Conservation (phyloP, 2,113 vertebrate species). For the Lasiurus borealis region DNA sequence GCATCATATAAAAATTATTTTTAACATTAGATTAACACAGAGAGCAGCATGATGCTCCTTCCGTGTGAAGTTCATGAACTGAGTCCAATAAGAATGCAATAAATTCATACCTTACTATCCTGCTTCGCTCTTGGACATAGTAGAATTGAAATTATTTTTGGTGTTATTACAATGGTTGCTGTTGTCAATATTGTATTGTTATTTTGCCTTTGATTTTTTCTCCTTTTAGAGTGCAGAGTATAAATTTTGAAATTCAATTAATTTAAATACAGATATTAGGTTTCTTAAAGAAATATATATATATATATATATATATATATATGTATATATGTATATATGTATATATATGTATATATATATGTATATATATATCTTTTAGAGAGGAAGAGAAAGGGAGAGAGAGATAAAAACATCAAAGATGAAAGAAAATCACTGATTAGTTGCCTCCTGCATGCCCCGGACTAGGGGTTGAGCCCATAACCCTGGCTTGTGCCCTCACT, state of each 20-base stretch:
- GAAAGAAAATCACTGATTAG: too few species aligned
- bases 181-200: not conserved
- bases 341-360: too few species aligned
- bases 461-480: too few species aligned
- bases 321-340: too few species aligned
- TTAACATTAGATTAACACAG: not conserved
- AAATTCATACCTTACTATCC: not conserved
- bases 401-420: too few species aligned
- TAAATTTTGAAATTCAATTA: not conserved
- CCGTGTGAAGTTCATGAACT: not conserved
- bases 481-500: too few species aligned
- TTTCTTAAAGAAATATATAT: not conserved
- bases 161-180: not conserved
- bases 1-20: not conserved
- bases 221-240: not conserved
- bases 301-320: too few species aligned
- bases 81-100: accelerated
- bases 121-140: not conserved
- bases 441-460: too few species aligned
- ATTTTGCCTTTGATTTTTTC: not conserved
- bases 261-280: not conserved
- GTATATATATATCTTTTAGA: too few species aligned
- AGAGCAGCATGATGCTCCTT: not conserved
- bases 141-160: not conserved
- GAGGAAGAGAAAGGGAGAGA: too few species aligned